Conservation (phyloP, 2,113 vertebrate genomes). For the Chloropsis hardwickii region DNA sequence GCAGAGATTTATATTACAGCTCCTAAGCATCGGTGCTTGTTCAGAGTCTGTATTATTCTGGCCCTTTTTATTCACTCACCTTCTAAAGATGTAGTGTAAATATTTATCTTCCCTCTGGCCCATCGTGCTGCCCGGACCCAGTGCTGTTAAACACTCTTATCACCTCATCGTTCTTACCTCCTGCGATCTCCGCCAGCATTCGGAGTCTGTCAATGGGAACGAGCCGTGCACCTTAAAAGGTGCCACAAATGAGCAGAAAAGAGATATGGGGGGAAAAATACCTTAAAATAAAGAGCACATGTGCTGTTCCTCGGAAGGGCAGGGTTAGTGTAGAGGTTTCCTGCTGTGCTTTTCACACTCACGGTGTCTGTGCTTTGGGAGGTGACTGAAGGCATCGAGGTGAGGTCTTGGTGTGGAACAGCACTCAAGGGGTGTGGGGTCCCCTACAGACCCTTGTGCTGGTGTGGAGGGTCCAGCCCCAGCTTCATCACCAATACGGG, state of each 20-base stretch:
- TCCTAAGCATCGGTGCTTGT: slow-evolving; percentile 14
- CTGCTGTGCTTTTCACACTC: background rate
- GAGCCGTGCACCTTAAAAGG: background rate
- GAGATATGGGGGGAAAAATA: background rate
- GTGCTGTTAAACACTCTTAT: slow-evolving; percentile 44
- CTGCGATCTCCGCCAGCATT: slow-evolving; percentile 3
- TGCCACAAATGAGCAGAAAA: background rate
- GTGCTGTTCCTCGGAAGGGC: background rate
- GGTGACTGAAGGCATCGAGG: background rate
- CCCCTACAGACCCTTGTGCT: background rate
- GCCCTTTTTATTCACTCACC: slow-evolving; percentile 41
- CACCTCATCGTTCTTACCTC: slow-evolving; percentile 46
- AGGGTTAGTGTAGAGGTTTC: background rate
- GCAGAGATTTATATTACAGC: slow-evolving; percentile 53
- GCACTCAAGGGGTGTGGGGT: background rate
- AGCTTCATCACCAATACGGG: rapidly evolving
- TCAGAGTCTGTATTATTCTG: slow-evolving; percentile 38
- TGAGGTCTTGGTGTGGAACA: background rate
- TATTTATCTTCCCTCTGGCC: slow-evolving; percentile 50
- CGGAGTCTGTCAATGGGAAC: background rate
- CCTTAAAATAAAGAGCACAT: background rate
- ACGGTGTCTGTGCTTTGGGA: rapidly evolving
- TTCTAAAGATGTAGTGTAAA: slow-evolving; percentile 53
- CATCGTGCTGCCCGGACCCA: background rate
- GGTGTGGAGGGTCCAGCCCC: background rate